Evolutionary conservation across 2,888 invertebrate genomes (phyloP).

Genomic region (Caenorhabditis sp.): DNA sequence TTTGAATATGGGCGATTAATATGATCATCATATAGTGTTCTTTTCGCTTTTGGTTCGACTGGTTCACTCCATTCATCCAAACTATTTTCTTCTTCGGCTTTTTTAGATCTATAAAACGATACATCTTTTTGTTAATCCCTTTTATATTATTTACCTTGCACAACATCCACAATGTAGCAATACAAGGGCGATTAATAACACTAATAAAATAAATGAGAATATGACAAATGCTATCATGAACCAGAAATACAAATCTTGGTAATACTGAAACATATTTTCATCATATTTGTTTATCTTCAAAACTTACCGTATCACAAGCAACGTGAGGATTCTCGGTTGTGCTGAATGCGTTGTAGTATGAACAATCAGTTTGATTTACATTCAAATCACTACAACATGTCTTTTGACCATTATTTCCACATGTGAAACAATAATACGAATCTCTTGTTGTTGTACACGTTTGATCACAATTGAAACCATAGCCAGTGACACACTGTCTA

Average conservation of each 20-base stretch:
- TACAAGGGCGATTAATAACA: slow-evolving; percentile 29
- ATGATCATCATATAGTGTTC: slow-evolving; percentile 30
- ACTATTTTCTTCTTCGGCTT: not conserved
- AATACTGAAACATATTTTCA: slow-evolving; percentile 40
- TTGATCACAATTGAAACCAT: slow-evolving; percentile 45
- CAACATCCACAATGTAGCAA: slow-evolving; percentile 22
- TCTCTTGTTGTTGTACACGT: slow-evolving; percentile 22
- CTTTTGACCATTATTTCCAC: slow-evolving; percentile 32
- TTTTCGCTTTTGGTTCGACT: slow-evolving; percentile 23
- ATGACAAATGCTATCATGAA: slow-evolving; percentile 51
- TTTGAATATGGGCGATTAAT: slow-evolving; percentile 15
- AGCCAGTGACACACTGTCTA: slow-evolving; percentile 19
- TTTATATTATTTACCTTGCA: not conserved
- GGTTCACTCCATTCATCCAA: slow-evolving; percentile 23
- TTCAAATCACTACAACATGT: slow-evolving; percentile 24
- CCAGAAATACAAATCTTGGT: slow-evolving; percentile 53
- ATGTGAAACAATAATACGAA: slow-evolving; percentile 30
- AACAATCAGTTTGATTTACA: slow-evolving; percentile 29
- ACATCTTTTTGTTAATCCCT: not conserved
- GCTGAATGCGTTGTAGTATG: slow-evolving; percentile 17
- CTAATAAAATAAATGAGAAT: slow-evolving; percentile 30
- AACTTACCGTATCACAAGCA: slow-evolving; percentile 10
- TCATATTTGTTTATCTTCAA: too few species aligned
- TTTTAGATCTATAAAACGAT: not conserved
- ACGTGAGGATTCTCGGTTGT: slow-evolving; percentile 15